Evolutionary conservation across 2,113 vertebrate genomes (phyloP).

Genomic region (Sialia sialis): DNA sequence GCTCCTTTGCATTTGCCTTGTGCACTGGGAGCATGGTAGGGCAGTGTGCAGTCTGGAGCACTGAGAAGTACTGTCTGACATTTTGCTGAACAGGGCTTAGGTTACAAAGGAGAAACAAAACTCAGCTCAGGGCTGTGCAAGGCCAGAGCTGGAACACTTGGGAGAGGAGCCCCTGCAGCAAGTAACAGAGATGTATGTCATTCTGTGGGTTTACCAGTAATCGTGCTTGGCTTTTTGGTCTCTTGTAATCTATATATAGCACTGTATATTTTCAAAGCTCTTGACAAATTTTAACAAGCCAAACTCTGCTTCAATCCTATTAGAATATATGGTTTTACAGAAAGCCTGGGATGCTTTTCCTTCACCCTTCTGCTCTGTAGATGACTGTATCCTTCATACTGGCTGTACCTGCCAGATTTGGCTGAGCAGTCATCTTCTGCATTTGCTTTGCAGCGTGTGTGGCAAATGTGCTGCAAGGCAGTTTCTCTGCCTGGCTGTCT

Average conservation of each 20-base stretch:
- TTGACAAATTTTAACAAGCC: constrained; percentile 9
- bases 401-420: neutral
- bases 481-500: neutral
- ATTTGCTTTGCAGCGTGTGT: neutral
- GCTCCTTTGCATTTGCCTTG: constrained; percentile 48
- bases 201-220: neutral
- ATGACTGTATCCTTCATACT: neutral
- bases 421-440: neutral
- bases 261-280: neutral
- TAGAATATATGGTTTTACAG: neutral
- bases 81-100: constrained; percentile 34
- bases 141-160: neutral
- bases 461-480: neutral
- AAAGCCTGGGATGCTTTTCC: neutral
- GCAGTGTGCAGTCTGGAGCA: neutral
- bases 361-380: neutral
- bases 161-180: constrained; percentile 34
- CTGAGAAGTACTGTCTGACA: constrained; percentile 54
- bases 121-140: neutral
- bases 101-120: constrained; percentile 18
- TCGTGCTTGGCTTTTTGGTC: neutral
- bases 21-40: neutral
- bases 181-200: neutral
- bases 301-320: neutral
- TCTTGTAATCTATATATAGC: neutral